These are phyloP conservation scores for Corythaixoides concolor DNA, from an alignment of 2,113 vertebrate species.

Conservation along the genomic window DNA sequence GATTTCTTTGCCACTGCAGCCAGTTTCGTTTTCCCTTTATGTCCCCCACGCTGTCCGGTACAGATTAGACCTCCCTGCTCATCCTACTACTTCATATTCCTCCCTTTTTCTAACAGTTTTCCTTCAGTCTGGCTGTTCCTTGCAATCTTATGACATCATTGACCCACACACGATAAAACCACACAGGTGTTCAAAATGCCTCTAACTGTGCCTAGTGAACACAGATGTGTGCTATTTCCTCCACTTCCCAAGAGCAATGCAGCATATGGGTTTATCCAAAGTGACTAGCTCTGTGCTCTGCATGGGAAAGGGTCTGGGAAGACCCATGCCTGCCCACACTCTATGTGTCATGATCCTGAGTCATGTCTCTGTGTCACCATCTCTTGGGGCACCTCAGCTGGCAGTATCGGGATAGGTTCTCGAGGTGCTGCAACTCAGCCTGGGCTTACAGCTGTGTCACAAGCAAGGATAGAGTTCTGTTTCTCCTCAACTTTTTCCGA, in stretches of 20 bases:
- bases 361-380: neutral
- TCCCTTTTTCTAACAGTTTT: neutral
- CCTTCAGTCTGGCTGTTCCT: neutral
- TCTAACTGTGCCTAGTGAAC: neutral
- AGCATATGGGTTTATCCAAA: neutral
- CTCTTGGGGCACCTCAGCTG: neutral
- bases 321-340: neutral
- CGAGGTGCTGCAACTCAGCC: rapidly evolving
- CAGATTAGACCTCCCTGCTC: neutral
- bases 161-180: neutral
- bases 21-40: neutral
- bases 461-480: neutral
- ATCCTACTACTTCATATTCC: neutral
- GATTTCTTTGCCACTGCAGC: neutral
- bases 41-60: neutral
- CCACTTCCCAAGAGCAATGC: neutral
- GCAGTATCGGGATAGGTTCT: neutral
- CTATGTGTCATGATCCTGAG: neutral
- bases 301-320: neutral
- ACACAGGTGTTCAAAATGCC: neutral
- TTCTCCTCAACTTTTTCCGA: neutral
- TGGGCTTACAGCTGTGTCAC: neutral
- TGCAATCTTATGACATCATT: neutral
- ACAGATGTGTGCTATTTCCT: neutral
- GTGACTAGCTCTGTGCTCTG: too few relatives aligned